Evolutionary conservation across 2,797 vertebrate species (phyloP), one percentile per base, ranked within the genome.

Genomic region (Morus bassanus): DNA sequence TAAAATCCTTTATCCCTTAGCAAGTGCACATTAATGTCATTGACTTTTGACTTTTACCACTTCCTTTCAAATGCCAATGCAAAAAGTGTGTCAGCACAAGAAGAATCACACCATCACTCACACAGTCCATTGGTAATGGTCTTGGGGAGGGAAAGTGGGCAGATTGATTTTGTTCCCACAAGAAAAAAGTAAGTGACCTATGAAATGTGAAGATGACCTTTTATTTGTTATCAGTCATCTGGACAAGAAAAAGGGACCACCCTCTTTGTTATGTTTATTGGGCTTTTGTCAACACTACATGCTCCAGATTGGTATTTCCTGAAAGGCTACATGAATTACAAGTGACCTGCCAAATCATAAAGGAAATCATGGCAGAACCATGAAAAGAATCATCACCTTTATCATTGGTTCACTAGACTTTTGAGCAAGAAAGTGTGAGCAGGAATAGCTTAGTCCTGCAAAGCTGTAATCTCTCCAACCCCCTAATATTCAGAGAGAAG

Each of bases 161-260:
- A 96, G 95, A 86, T 12, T 78, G 69, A 95, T 75, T 78, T 91
- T 95, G 93, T 95, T 98, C 73, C 64, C 85, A 50, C 67, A 75
- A 95, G 90, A 96, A 98, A 98, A 96, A 94, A 91, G 86, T 91
- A 96, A 96, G 89, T 98, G 98, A 98, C 97, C 98, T 96, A 96
- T 97, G 96, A 97, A 98, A 97, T 98, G 97, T 85, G 67, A 96
- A 95, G 94, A 65, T 97, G 97, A 98, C 98, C 98, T 98, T 97
- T 96, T 97, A 96, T 96, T 98, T 98, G 97, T 97, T 92, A 91
- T 69, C 73, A 77, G 91, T 96, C 97, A 95, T 97, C 91, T 94
- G 91, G 91, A 95, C 94, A 97, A 97, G 83, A 89, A 93, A 96
- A 94, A 97, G 93, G 91, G 60, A 91, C 96, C 97, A 92, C 97